Evolutionary conservation across 2,113 vertebrate genomes (phyloP).

Genomic region (Vanacampus margaritifer): DNA sequence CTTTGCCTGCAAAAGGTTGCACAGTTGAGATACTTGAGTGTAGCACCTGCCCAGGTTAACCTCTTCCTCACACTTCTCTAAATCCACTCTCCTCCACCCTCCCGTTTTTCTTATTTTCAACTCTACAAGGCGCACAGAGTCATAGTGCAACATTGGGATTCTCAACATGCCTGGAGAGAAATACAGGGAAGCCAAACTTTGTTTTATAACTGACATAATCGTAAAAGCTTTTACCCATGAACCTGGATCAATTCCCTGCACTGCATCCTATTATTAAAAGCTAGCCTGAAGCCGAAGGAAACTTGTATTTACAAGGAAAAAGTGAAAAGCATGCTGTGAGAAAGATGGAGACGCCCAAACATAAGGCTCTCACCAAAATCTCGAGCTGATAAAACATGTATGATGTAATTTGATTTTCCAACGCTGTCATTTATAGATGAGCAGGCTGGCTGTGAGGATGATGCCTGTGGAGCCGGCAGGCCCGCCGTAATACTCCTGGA

Average conservation of each 20-base stretch:
- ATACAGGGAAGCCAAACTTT: constrained; percentile 63
- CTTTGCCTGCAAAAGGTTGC: constrained; percentile 31
- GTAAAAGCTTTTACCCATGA: constrained; percentile 68
- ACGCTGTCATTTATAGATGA: constrained; percentile 74
- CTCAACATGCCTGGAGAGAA: constrained; percentile 59
- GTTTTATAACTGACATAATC: constrained; percentile 71
- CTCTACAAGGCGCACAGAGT: constrained; percentile 48
- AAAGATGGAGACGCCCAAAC: constrained; percentile 32
- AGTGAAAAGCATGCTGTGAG: constrained; percentile 35
- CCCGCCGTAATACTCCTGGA: constrained; percentile 67
- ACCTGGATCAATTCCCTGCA: constrained; percentile 72
- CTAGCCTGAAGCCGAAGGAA: constrained; percentile 58
- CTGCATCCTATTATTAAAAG: constrained; percentile 76
- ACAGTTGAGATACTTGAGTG: constrained; percentile 30
- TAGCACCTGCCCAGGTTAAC: constrained; percentile 57
- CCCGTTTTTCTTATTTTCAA: constrained; percentile 36
- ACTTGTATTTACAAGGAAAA: constrained; percentile 41
- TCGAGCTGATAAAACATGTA: constrained; percentile 58
- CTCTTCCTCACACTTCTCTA: constrained; percentile 13
- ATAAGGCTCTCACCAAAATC: constrained; percentile 20
- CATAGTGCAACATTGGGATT: constrained; percentile 46
- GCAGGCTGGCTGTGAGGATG: constrained; percentile 60
- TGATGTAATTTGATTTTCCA: constrained; percentile 77
- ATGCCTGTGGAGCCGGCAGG: constrained; percentile 47
- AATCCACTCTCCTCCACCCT: constrained; percentile 11